Percentiles rank a stretch among this genome's conserved stretches.
phyloP scores from a whole-genome alignment of 53 echinoderm and acorn worm species.

The Apostichopus leukothele region DNA sequence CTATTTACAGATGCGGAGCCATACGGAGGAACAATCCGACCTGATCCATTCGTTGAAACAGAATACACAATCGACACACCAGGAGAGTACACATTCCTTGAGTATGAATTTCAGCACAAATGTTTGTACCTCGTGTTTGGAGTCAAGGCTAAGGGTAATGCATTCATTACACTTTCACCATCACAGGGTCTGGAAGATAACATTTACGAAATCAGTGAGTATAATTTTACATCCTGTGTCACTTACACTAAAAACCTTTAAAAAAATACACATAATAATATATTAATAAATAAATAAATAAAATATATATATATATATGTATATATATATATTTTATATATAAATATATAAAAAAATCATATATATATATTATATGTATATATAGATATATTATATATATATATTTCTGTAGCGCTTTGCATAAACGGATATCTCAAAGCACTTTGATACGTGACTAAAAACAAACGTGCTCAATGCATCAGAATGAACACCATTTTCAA shows the following conservation, averaged over 20 bases:
- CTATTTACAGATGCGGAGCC: neutral
- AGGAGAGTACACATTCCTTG: slow-evolving; percentile 18
- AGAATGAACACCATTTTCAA: too few relatives aligned
- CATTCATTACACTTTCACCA: slow-evolving; percentile 14
- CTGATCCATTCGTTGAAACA: slow-evolving; percentile 10
- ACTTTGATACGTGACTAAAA: too few relatives aligned
- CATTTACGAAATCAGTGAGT: slow-evolving; percentile 23
- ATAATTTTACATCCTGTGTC: neutral
- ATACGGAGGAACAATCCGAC: slow-evolving; percentile 21
- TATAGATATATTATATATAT: too few relatives aligned
- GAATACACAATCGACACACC: neutral
- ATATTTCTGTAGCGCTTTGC: too few relatives aligned
- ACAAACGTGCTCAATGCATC: too few relatives aligned
- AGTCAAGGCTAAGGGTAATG: slow-evolving; percentile 6
- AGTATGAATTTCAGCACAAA: neutral
- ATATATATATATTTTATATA: too few relatives aligned
- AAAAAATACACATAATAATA: too few relatives aligned
- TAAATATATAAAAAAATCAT: too few relatives aligned
- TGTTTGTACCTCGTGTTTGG: slow-evolving; percentile 17
- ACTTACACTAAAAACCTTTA: neutral
- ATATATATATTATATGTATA: too few relatives aligned
- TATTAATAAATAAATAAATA: too few relatives aligned
- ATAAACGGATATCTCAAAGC: too few relatives aligned
- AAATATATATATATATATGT: too few relatives aligned
- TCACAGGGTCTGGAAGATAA: neutral